Evolutionary conservation across 2,888 invertebrate species (phyloP).

Genomic region (Villa cingulata): DNA sequence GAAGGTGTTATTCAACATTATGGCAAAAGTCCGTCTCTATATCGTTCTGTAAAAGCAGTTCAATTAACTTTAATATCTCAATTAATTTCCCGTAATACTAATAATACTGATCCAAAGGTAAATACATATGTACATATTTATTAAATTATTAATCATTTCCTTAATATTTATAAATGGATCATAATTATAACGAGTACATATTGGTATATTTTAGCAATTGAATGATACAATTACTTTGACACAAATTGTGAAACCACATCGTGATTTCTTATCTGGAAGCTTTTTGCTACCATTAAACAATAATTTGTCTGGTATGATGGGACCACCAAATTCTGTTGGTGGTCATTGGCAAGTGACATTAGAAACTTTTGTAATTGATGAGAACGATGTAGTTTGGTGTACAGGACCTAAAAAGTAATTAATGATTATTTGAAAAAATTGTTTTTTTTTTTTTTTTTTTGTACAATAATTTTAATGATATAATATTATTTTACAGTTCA

Average conservation of each 20-base stretch:
- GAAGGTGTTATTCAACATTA: slow-evolving; percentile 77
- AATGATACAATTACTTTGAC: slow-evolving; percentile 43
- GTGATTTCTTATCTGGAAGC: slow-evolving; percentile 89
- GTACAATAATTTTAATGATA: no score
- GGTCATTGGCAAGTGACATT: slow-evolving; percentile 64
- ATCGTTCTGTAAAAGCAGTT: slow-evolving; percentile 56
- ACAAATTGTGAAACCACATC: slow-evolving; percentile 76
- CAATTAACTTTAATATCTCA: slow-evolving; percentile 56
- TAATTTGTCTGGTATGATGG: slow-evolving; percentile 13
- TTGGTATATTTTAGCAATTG: slow-evolving; percentile 15
- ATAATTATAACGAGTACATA: no score
- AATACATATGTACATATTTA: background rate
- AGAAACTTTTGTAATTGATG: slow-evolving; percentile 76
- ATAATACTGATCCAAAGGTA: slow-evolving; percentile 18
- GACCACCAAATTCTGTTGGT: slow-evolving; percentile 37
- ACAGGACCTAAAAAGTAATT: slow-evolving; percentile 66
- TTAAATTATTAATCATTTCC: no score
- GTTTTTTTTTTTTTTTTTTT: background rate
- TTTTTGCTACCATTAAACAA: slow-evolving; percentile 49
- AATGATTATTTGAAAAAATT: slow-evolving; percentile 40
- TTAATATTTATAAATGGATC: no score
- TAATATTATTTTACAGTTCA: slow-evolving; percentile 18
- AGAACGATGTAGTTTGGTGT: slow-evolving; percentile 72
- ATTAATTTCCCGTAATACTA: slow-evolving; percentile 37
- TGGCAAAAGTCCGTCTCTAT: slow-evolving; percentile 51